Percentiles rank a stretch among this genome's conserved stretches.
Conservation (phyloP, 2,113 vertebrate species). For the Coreoperca whiteheadi region DNA sequence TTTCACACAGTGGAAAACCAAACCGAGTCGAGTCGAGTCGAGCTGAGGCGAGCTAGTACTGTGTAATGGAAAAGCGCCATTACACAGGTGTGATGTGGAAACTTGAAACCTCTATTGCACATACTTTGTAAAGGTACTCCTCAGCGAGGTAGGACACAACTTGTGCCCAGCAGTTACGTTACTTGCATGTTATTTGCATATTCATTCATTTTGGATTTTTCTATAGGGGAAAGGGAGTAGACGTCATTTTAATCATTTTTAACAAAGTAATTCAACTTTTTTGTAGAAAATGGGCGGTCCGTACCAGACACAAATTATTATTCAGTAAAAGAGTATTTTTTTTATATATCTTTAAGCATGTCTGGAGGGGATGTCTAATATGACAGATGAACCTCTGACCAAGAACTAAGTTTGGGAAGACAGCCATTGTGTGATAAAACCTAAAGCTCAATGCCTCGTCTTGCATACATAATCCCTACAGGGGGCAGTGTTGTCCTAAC, state of each 20-base stretch:
- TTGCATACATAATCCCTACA: constrained; percentile 3
- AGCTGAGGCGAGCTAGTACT: too few relatives aligned
- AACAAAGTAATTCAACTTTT: not conserved
- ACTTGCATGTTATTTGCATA: not conserved
- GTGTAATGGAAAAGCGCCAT: too few relatives aligned
- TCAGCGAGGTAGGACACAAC: not conserved
- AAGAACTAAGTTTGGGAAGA: not conserved
- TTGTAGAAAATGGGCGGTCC: not conserved
- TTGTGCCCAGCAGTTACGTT: too few relatives aligned
- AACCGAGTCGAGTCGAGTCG: too few relatives aligned
- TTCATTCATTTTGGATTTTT: not conserved
- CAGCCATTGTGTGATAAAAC: not conserved
- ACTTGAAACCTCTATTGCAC: not conserved
- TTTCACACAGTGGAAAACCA: too few relatives aligned
- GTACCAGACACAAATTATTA: not conserved
- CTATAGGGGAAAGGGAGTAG: not conserved
- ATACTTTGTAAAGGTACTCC: not conserved
- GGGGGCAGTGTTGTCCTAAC: constrained; percentile 62
- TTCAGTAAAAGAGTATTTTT: not conserved
- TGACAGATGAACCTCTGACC: not conserved
- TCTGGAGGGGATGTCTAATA: not conserved
- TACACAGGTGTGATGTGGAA: not conserved
- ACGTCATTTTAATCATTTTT: not conserved
- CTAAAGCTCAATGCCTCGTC: not conserved
- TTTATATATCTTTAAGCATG: not conserved